These are phyloP conservation scores for Drosophila kohkoa DNA, from an alignment of 1,140 invertebrate species.

Conservation along the genomic window DNA sequence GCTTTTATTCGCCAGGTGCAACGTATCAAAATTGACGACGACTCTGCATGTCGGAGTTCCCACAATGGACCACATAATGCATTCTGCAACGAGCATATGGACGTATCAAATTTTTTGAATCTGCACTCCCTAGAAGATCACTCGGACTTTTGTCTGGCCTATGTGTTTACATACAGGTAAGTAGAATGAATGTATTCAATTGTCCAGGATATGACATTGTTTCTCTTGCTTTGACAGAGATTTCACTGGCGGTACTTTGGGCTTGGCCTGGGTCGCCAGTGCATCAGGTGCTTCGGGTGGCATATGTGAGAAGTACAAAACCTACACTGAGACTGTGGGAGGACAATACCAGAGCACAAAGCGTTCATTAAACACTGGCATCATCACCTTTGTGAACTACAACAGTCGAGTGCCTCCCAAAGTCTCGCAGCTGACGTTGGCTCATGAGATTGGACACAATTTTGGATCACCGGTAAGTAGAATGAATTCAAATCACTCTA, in stretches of 20 bases:
- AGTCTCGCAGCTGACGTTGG: conserved; percentile 98
- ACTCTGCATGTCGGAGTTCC: conserved; percentile 89
- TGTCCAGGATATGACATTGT: neutral
- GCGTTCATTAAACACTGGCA: conserved; percentile 98
- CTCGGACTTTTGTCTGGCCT: conserved; percentile 98
- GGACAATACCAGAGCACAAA: conserved; percentile 97
- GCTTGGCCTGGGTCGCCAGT: conserved; percentile 99
- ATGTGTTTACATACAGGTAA: conserved; percentile 97
- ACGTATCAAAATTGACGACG: conserved; percentile 93
- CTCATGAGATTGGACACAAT: conserved; percentile 99
- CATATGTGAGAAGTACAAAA: conserved; percentile 99
- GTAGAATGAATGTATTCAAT: neutral
- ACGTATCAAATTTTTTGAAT: conserved; percentile 99
- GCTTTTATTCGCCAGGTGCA: conserved; percentile 63
- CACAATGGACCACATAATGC: conserved; percentile 92
- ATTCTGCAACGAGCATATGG: conserved; percentile 99
- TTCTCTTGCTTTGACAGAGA: conserved; percentile 87
- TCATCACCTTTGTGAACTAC: conserved; percentile 99
- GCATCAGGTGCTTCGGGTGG: conserved; percentile 98
- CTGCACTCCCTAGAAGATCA: conserved; percentile 98
- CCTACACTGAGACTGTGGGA: conserved; percentile 97
- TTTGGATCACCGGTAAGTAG: conserved; percentile 97
- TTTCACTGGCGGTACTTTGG: conserved; percentile 97
- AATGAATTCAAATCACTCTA: too few species aligned
- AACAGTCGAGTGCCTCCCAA: conserved; percentile 98